A percentile compares a stretch with the other conserved stretches of the same genome.
These are phyloP conservation scores for Misgurnus mizolepis DNA, from an alignment of 2,113 vertebrate species.

Conservation along the genomic window DNA sequence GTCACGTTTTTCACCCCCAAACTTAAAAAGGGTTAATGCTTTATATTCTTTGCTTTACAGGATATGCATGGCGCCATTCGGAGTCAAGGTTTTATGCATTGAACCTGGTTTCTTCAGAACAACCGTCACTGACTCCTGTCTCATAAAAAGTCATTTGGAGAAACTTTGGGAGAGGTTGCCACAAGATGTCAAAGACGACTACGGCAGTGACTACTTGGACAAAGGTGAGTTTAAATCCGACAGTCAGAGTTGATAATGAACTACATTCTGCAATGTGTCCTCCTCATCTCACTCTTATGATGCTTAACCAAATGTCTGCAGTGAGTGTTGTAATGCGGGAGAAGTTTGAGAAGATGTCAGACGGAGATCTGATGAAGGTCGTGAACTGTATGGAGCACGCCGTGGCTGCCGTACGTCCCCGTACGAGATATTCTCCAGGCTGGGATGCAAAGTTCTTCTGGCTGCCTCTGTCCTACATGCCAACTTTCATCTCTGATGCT, in stretches of 20 bases:
- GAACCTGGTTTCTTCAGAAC: conserved; percentile 80
- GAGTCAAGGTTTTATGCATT: conserved; percentile 78
- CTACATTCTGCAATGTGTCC: no score
- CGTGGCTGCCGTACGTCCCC: conserved; percentile 74
- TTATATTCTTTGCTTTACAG: conserved; percentile 62
- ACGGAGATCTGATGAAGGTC: conserved; percentile 74
- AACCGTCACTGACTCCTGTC: conserved; percentile 63
- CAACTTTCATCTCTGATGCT: conserved; percentile 75
- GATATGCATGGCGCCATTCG: conserved; percentile 77
- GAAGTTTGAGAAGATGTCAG: conserved; percentile 55
- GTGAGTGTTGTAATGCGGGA: conserved; percentile 49
- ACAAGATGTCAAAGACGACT: conserved; percentile 69
- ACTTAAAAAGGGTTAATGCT: not conserved
- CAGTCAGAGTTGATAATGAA: not conserved
- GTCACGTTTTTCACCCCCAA: no score
- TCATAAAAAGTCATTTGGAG: conserved; percentile 57
- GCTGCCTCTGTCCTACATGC: conserved; percentile 78
- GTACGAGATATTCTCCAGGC: conserved; percentile 70
- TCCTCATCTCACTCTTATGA: not conserved
- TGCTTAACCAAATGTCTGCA: not conserved
- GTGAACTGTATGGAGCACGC: conserved; percentile 81
- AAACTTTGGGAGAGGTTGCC: conserved; percentile 72
- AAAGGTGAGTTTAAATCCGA: conserved; percentile 59
- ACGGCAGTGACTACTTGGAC: conserved; percentile 72
- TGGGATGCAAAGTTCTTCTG: conserved; percentile 77